These are phyloP conservation scores for Syngnathus typhle DNA, from an alignment of 2,113 vertebrate species.

Conservation along the genomic window DNA sequence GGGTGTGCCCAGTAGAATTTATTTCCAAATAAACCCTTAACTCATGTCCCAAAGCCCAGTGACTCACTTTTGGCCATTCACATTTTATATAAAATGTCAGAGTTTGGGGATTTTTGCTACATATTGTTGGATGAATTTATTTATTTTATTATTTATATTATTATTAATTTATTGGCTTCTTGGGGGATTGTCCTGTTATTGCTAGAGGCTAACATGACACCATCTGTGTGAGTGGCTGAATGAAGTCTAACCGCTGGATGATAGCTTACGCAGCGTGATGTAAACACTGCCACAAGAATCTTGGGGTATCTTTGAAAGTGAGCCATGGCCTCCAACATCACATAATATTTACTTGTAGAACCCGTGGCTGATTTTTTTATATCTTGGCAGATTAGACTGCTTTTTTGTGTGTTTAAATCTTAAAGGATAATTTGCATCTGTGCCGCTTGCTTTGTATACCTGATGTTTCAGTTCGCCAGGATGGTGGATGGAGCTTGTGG, in stretches of 20 bases:
- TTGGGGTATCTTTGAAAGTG: slow-evolving; percentile 39
- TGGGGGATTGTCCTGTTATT: slow-evolving; percentile 26
- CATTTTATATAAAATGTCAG: slow-evolving; percentile 11
- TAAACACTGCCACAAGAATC: slow-evolving; percentile 36
- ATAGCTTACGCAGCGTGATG: slow-evolving; percentile 44
- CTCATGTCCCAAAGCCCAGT: slow-evolving; percentile 13
- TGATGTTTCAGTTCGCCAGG: slow-evolving; percentile 79
- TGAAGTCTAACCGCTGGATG: slow-evolving; percentile 28
- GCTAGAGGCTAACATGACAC: slow-evolving; percentile 27
- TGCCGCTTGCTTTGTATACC: slow-evolving; percentile 12
- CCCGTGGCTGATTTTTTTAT: slow-evolving; percentile 19
- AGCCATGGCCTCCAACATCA: slow-evolving; percentile 20
- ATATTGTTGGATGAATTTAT: slow-evolving; percentile 25
- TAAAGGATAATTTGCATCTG: slow-evolving; percentile 29
- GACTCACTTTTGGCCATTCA: slow-evolving; percentile 29
- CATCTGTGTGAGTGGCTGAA: slow-evolving; percentile 35
- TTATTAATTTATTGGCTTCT: slow-evolving; percentile 11
- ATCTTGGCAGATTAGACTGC: slow-evolving; percentile 25
- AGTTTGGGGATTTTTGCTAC: slow-evolving; percentile 3
- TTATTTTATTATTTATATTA: too few species aligned
- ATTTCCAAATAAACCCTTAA: slow-evolving; percentile 38
- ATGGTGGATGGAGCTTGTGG: slow-evolving; percentile 97
- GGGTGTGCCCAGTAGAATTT: slow-evolving; percentile 41
- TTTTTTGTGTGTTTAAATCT: slow-evolving; percentile 20
- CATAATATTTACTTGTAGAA: slow-evolving; percentile 39